Conservation (phyloP, 1,140 invertebrate genomes). For the Cryptotermes secundus region DNA sequence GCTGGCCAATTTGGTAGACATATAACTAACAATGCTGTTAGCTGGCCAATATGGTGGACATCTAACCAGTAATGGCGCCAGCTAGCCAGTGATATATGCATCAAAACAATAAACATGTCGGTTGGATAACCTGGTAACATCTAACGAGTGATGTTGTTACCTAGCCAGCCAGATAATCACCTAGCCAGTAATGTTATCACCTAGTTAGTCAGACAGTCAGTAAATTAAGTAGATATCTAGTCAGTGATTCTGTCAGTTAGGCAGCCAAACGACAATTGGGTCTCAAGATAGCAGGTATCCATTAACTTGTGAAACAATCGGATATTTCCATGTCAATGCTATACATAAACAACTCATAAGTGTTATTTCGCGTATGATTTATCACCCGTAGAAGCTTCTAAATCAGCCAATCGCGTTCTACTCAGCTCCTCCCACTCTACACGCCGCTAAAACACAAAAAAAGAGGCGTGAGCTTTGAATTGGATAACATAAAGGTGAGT, state of each 20-base stretch:
- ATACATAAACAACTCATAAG: background rate
- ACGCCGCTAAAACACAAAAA: constrained; percentile 20
- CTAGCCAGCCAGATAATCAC: no score
- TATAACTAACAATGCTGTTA: no score
- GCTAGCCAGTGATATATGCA: background rate
- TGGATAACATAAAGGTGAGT: background rate
- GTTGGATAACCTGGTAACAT: no score
- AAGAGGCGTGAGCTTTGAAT: background rate
- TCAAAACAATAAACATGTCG: background rate
- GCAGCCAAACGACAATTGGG: no score
- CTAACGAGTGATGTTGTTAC: no score
- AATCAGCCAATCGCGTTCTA: constrained; percentile 18
- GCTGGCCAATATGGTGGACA: no score
- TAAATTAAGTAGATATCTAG: no score
- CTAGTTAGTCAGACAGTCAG: no score
- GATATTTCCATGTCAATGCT: background rate
- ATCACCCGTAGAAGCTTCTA: constrained; percentile 13
- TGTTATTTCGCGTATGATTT: constrained; percentile 23
- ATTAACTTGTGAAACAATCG: background rate
- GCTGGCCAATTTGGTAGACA: no score
- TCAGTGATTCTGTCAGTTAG: no score
- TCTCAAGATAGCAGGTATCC: no score
- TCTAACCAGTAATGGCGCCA: background rate
- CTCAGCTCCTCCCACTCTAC: background rate
- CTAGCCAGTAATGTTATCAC: no score